These are phyloP conservation scores for Punctoribates punctum DNA, from an alignment of 2,888 invertebrate species.

Conservation along the genomic window DNA sequence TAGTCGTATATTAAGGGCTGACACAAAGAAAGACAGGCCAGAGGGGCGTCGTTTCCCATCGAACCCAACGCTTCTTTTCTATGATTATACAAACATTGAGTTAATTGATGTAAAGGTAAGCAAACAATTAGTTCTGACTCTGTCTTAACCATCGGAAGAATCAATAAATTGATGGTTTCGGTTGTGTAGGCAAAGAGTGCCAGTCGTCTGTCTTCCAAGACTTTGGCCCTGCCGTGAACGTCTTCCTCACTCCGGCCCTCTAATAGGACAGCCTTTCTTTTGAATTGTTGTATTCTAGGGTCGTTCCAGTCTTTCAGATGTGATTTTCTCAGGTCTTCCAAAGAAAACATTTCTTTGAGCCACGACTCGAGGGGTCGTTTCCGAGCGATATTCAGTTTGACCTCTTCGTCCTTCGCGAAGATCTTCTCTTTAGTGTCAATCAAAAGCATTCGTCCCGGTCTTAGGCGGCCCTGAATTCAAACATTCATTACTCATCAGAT, in stretches of 20 bases:
- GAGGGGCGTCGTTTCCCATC: slow-evolving; percentile 98
- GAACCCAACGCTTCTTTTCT: slow-evolving; percentile 92
- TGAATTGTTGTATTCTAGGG: not conserved
- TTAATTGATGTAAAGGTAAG: not conserved
- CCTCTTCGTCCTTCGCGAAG: slow-evolving; percentile 87
- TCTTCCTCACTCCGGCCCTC: slow-evolving; percentile 46
- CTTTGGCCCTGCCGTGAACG: slow-evolving; percentile 47
- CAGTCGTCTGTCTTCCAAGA: slow-evolving; percentile 71
- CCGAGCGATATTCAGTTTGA: slow-evolving; percentile 80
- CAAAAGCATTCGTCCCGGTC: slow-evolving; percentile 95
- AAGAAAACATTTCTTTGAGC: slow-evolving; percentile 72
- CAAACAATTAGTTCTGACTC: slow-evolving; percentile 57
- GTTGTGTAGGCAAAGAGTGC: slow-evolving; percentile 89
- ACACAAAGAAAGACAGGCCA: slow-evolving; percentile 92
- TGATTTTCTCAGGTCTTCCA: slow-evolving; percentile 54
- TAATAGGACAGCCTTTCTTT: slow-evolving; percentile 42
- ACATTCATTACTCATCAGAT: too few species aligned
- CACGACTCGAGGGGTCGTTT: slow-evolving; percentile 85
- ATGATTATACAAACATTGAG: slow-evolving; percentile 57
- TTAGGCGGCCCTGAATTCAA: slow-evolving; percentile 74
- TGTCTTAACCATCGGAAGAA: slow-evolving; percentile 92
- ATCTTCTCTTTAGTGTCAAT: slow-evolving; percentile 85
- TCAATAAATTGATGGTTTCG: slow-evolving; percentile 87
- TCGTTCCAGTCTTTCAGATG: slow-evolving; percentile 48
- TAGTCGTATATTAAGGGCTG: slow-evolving; percentile 94